Evolutionary conservation across 2,113 vertebrate genomes (phyloP).

Genomic region (Ibidorhyncha struthersii): DNA sequence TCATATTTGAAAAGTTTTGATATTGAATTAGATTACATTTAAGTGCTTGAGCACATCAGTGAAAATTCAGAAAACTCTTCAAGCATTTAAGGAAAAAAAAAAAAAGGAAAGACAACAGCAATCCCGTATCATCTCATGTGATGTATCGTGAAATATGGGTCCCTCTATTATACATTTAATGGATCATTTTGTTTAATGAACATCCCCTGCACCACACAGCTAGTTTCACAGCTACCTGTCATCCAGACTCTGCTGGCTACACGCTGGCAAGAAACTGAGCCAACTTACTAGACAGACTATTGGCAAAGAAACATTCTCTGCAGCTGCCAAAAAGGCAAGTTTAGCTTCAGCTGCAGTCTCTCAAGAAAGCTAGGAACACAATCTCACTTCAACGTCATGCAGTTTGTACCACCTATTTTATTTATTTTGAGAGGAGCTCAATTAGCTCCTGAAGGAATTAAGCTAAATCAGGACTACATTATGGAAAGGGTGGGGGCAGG

Average conservation of each 20-base stretch:
- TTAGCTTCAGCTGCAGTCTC: background rate
- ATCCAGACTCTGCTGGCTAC: background rate
- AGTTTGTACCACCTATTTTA: background rate
- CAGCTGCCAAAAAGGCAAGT: background rate
- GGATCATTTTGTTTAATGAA: background rate
- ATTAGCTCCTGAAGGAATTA: conserved; percentile 8
- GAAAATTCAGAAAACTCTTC: background rate
- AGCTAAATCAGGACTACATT: background rate
- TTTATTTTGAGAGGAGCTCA: background rate
- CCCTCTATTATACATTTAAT: background rate
- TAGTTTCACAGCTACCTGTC: background rate
- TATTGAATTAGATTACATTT: background rate
- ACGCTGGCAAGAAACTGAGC: background rate
- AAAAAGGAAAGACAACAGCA: conserved; percentile 45
- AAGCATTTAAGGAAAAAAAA: background rate
- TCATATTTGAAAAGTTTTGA: background rate
- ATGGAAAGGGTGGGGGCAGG: background rate
- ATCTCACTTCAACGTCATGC: background rate
- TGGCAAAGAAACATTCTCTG: background rate
- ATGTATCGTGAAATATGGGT: background rate
- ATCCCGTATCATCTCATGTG: background rate
- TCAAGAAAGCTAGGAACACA: background rate
- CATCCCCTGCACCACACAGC: background rate
- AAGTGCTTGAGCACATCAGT: conserved; percentile 7
- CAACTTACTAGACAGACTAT: conserved; percentile 2